Evolutionary conservation across 2,113 vertebrate species (phyloP).

Genomic region (Mugil cephalus): DNA sequence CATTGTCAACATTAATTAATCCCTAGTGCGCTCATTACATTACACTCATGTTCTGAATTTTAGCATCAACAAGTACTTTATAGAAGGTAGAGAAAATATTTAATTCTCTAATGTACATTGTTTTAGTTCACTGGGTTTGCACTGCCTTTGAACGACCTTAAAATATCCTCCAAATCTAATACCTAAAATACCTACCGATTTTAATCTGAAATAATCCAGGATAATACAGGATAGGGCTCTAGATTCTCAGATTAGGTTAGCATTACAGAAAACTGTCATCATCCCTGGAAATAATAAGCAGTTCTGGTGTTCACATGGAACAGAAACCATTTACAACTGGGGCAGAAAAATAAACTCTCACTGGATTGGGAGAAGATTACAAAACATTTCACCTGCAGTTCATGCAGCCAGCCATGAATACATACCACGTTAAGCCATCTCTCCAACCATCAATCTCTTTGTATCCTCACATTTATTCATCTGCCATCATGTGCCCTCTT

Average conservation of each 20-base stretch:
- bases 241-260: constrained; percentile 59
- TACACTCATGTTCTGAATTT: no score
- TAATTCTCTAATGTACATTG: not conserved
- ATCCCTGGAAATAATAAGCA: constrained; percentile 25
- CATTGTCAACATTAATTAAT: no score
- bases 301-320: not conserved
- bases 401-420: not conserved
- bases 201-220: constrained; percentile 75
- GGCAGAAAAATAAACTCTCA: not conserved
- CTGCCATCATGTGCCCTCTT: not conserved
- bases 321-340: not conserved
- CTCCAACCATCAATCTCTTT: constrained; percentile 1
- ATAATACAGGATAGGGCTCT: constrained; percentile 57
- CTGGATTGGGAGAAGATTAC: not conserved
- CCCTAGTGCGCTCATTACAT: no score
- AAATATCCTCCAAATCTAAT: constrained; percentile 59
- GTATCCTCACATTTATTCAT: constrained; percentile 10
- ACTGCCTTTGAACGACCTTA: constrained; percentile 25
- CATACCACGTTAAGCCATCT: constrained; percentile 22
- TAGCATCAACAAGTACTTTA: no score
- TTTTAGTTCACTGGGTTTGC: not conserved
- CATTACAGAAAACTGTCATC: constrained; percentile 64
- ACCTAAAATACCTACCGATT: constrained; percentile 24
- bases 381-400: not conserved
- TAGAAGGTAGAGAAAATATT: no score